A percentile compares a stretch with the other conserved stretches of the same genome.
These are phyloP conservation scores for Rhagonycha lutea DNA, from an alignment of 2,888 invertebrate genomes.

Conservation along the genomic window DNA sequence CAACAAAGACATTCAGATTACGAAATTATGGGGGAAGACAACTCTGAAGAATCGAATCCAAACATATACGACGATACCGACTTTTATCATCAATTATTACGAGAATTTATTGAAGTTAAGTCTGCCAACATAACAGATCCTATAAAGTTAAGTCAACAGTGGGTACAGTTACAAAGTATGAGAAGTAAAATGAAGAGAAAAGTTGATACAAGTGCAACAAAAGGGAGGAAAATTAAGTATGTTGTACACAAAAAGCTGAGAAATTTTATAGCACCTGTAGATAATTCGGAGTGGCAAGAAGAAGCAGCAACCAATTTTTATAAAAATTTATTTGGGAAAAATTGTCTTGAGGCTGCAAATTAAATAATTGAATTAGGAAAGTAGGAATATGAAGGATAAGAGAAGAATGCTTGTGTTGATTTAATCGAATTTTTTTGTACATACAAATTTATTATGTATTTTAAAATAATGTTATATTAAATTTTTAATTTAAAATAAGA, in stretches of 20 bases:
- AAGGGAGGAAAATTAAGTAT: conserved; percentile 89
- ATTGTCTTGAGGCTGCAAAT: conserved; percentile 5
- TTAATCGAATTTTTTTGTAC: not conserved
- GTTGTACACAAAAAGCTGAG: conserved; percentile 83
- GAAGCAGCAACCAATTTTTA: conserved; percentile 81
- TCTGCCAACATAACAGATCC: conserved; percentile 83
- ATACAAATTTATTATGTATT: not conserved
- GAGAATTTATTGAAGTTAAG: conserved; percentile 92
- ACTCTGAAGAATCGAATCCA: conserved; percentile 53
- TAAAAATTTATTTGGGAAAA: conserved; percentile 78
- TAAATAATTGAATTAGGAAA: not conserved
- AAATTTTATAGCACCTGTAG: conserved; percentile 86
- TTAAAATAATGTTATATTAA: not conserved
- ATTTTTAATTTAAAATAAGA: too few relatives aligned
- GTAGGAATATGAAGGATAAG: not conserved
- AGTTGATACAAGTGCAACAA: conserved; percentile 92
- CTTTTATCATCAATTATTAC: conserved; percentile 91
- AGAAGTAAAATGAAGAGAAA: conserved; percentile 90
- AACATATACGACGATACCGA: conserved; percentile 97
- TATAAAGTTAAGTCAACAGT: conserved; percentile 83
- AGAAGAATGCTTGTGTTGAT: not conserved
- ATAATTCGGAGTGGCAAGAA: conserved; percentile 72
- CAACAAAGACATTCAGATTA: conserved; percentile 79
- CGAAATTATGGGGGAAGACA: conserved; percentile 63
- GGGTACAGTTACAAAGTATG: conserved; percentile 89